phyloP scores from a whole-genome alignment of 2,888 invertebrate genomes.

The Hedychridium roseum region DNA sequence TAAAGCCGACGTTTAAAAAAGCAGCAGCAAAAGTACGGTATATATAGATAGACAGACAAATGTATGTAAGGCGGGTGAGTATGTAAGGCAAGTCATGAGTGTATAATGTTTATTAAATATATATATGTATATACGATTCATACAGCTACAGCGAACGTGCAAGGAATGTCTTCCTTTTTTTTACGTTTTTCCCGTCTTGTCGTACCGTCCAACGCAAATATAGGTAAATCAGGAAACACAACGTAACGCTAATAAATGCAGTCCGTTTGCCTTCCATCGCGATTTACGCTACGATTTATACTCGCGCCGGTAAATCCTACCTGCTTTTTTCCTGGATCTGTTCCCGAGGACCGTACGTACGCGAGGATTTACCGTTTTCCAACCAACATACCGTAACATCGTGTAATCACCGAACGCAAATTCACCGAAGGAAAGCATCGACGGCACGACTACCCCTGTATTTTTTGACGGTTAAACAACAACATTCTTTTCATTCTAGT shows the following conservation, averaged over 20 bases:
- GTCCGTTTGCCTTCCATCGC: slow-evolving; percentile 13
- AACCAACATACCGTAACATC: too few species aligned
- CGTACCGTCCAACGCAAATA: too few species aligned
- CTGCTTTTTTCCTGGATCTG: too few species aligned
- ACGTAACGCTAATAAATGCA: slow-evolving; percentile 22
- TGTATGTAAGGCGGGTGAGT: slow-evolving; percentile 10
- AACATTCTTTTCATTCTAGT: too few species aligned
- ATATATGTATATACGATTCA: slow-evolving; percentile 44
- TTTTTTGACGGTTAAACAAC: too few species aligned
- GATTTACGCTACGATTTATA: not conserved
- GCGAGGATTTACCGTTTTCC: too few species aligned
- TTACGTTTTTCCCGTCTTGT: slow-evolving; percentile 16
- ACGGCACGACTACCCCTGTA: too few species aligned
- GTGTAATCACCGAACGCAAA: too few species aligned
- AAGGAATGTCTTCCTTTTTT: slow-evolving; percentile 45
- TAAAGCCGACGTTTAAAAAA: slow-evolving; percentile 59
- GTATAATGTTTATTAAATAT: slow-evolving; percentile 6
- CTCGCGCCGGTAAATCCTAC: too few species aligned
- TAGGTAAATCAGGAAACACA: slow-evolving; percentile 29
- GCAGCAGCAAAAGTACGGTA: slow-evolving; percentile 53
- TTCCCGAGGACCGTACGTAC: too few species aligned
- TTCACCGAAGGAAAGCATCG: too few species aligned
- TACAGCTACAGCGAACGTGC: slow-evolving; percentile 62
- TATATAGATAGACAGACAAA: slow-evolving; percentile 8
- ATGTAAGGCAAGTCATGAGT: slow-evolving; percentile 35